Evolutionary conservation across 2,888 invertebrate genomes (phyloP), one percentile per base, ranked within the genome.

Genomic region (Stenolophus ochropezus): DNA sequence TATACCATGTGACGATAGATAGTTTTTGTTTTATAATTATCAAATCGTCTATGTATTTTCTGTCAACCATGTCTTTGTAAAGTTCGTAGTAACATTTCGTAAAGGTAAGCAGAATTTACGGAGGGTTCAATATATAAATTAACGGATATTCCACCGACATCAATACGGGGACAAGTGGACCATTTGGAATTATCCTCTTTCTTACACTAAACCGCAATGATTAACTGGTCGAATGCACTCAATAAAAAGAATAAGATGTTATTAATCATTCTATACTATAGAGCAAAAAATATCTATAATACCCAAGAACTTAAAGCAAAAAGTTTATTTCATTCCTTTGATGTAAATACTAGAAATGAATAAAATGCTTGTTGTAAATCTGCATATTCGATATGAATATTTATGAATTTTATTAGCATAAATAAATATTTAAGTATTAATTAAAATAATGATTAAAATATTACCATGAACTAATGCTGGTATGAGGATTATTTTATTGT

Each of bases 201-300:
- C 33, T 69, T 33, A 18, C 33, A 8, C 11, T 69, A 69, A 69
- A 69, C 65, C 33, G 18, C 33, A 69, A 69, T 69, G 65, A 69
- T 69, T 33, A 69, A 75, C 33, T 75, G 75, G 47, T 18, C 51
- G 65, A 33, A 47, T 78, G 65, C 47, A 69, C 6, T 69, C 16
- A 65, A 65, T 47, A 78, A 49, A 78, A 78, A 65, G 78, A 78
- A 58, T 23, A 61, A 61, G 61, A 49, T 25, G 65, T 65, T 65
- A 78, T 78, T 65, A 78, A 78, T 78, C 78, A 65, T 78, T 65
- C 78, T 78, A 49, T 42, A 11, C 11, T 65, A 3, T 33, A 49
- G 18, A 53, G 20, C 65, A 69, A 69, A 69, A 69, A 69, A 69
- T 33, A n/a, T 21, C 11, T 61, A 25, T 61, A 61, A 61, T 61